Base-by-base conservation (phyloP, 2,797 vertebrate species). In the Lerista edwardsae region DNA sequence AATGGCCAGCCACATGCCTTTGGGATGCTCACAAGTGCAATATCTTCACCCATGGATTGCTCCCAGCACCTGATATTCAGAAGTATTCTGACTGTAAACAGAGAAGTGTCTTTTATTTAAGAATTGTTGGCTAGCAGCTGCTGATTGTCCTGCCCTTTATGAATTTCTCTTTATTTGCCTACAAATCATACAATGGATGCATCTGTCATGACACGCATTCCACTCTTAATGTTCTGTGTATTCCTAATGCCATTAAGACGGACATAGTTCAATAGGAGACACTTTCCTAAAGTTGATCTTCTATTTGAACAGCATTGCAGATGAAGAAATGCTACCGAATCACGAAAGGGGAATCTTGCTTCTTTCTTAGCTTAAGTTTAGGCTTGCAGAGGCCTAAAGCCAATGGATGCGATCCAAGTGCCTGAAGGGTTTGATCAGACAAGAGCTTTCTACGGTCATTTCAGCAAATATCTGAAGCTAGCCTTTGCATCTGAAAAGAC, bases 391-490 rank as follows among this genome's bases (percentile, higher is more conserved):
- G 14, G 17, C 27, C 36, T 65, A 31, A 71, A 73, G 17, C 29
- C 41, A 57, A 61, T 69, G 15, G 47, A 41, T 57, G 21, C 3
- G 21, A 23, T 11, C 44, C 25, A 62, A 41, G n/a, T 61, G 62
- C 41, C 25, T 59, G n/a, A 59, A 41, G 41, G 67, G 17, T 14
- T 74, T 73, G 11, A 74, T 29, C 44, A 44, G 44, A 34, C 7
- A 65, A 23, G 8, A 78, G 59, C 86, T 86, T 65, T 74, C 68
- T 69, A 57, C 29, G 68, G 25, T 77, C 12, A 72, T 55, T 31
- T 61, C 64, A 82, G 31, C 65, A 64, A 61, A 68, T 47, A 72
- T 61, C 57, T 72, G 57, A 64, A 77, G 17, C 14, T 55, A 31
- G 27, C 72, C 2, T 15, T 7, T 75, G 19, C 74, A 57, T 67